phyloP scores from a whole-genome alignment of 2,888 invertebrate species.

The Xanthia togata region DNA sequence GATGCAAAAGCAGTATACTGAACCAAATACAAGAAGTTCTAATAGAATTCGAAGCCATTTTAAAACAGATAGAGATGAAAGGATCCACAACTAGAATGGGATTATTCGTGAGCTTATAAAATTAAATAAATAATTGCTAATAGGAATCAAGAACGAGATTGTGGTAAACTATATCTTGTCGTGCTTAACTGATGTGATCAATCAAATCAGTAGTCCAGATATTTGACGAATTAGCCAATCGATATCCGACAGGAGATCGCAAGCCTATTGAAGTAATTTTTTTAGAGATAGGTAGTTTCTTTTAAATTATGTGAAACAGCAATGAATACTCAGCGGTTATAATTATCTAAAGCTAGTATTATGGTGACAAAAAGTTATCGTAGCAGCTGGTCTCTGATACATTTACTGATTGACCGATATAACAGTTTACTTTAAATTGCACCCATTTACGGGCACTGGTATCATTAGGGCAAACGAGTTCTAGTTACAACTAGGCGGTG shows the following conservation, averaged over 20 bases:
- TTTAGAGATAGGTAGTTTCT: no score
- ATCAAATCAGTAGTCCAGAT: no score
- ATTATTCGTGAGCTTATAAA: no score
- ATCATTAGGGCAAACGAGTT: slow-evolving; percentile 58
- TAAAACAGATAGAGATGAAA: no score
- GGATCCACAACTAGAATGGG: no score
- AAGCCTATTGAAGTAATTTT: no score
- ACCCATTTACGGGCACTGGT: slow-evolving; percentile 55
- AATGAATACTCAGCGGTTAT: neutral
- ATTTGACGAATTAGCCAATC: no score
- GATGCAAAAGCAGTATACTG: neutral
- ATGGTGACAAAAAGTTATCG: slow-evolving; percentile 14
- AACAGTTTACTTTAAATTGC: slow-evolving; percentile 57
- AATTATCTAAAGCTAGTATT: neutral
- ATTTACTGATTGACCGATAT: slow-evolving; percentile 57
- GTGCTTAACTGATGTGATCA: no score
- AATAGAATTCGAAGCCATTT: neutral
- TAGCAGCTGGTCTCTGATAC: slow-evolving; percentile 24
- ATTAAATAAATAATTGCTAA: no score
- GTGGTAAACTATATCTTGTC: no score
- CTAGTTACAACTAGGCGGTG: slow-evolving; percentile 45
- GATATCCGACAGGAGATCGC: no score
- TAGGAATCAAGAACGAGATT: no score
- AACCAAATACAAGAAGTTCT: neutral
- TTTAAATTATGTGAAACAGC: neutral